phyloP scores from a whole-genome alignment of 2,113 vertebrate genomes.

The Megaceryle maxima region DNA sequence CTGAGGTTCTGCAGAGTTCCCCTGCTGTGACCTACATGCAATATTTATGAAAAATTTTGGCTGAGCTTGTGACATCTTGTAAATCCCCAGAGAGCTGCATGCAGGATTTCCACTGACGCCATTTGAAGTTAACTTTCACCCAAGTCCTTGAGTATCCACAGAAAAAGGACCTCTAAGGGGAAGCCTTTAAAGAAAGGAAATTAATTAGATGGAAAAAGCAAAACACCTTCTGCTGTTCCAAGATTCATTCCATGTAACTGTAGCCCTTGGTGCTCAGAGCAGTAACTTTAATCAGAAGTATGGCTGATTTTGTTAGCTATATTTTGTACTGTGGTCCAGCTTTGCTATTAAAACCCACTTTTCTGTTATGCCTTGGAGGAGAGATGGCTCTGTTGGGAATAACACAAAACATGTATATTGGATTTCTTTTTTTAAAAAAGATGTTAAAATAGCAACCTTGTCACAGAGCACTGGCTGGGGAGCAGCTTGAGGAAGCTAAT shows the following conservation, averaged over 20 bases:
- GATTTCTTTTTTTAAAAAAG: neutral
- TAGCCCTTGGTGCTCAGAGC: neutral
- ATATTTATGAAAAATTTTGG: slow-evolving; percentile 21
- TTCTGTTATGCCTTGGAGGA: neutral
- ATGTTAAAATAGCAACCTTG: slow-evolving; percentile 24
- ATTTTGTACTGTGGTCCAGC: neutral
- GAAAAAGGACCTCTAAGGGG: neutral
- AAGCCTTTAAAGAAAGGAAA: neutral
- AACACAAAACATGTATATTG: neutral
- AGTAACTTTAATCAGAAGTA: slow-evolving; percentile 21
- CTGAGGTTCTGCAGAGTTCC: neutral
- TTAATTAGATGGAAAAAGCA: slow-evolving; percentile 3
- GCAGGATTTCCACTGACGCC: neutral
- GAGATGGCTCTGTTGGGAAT: slow-evolving; percentile 3
- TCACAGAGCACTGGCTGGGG: neutral
- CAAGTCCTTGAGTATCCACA: neutral
- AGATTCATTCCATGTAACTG: neutral
- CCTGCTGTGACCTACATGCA: neutral
- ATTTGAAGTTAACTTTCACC: neutral
- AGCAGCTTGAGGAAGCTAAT: neutral
- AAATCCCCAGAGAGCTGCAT: slow-evolving; percentile 16
- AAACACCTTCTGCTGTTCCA: neutral
- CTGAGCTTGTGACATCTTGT: neutral
- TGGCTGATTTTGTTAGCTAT: neutral
- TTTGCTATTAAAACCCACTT: slow-evolving; percentile 5